Evolutionary conservation across 2,797 vertebrate genomes (phyloP).

Genomic region (Poeciliopsis gracilis): DNA sequence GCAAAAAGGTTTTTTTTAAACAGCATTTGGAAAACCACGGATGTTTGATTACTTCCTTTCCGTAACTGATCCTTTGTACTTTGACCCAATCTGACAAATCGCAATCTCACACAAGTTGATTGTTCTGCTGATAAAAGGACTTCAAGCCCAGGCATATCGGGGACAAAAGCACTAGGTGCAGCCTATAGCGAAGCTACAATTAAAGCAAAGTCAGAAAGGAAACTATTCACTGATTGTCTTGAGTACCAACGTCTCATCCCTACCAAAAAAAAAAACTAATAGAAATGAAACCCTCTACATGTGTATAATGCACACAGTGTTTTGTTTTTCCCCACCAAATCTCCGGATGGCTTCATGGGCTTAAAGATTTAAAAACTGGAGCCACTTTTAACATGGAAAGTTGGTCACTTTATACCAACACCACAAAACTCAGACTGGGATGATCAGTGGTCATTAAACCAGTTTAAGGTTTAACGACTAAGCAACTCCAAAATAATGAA

Average conservation of each 20-base stretch:
- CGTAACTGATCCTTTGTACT: slow-evolving; percentile 8
- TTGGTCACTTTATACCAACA: not conserved
- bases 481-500: not conserved
- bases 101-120: slow-evolving; percentile 9
- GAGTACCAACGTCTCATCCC: not conserved
- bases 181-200: not conserved
- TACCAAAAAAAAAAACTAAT: not conserved
- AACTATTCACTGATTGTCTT: not conserved
- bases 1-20: not conserved
- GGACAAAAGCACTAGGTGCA: not conserved
- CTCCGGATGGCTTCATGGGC: not conserved
- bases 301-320: too few relatives aligned
- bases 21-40: not conserved
- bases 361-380: not conserved
- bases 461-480: not conserved
- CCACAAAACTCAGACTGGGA: not conserved
- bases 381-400: not conserved
- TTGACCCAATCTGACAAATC: slow-evolving; percentile 42
- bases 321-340: not conserved
- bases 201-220: not conserved
- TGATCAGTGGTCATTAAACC: too few relatives aligned
- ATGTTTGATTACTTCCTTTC: not conserved
- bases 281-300: not conserved
- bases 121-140: slow-evolving; percentile 31
- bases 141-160: not conserved